phyloP scores from a whole-genome alignment of 2,797 vertebrate species.

The Hyperoplus immaculatus region DNA sequence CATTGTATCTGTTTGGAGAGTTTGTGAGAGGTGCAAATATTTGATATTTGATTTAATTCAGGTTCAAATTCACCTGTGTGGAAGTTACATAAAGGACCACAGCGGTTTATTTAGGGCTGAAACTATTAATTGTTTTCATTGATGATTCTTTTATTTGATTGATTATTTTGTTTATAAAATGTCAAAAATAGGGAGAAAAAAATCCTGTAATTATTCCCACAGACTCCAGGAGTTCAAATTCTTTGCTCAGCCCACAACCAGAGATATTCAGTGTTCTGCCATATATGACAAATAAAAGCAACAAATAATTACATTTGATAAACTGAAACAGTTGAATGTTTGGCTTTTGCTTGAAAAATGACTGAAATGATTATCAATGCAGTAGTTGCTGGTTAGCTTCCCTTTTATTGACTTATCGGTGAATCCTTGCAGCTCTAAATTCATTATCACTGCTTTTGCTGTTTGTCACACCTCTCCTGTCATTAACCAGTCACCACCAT shows the following conservation, averaged over 20 bases:
- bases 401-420: neutral
- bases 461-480: slow-evolving; percentile 16
- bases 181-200: neutral
- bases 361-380: neutral
- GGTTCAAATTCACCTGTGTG: neutral
- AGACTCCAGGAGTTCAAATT: too few species aligned
- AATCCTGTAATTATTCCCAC: neutral
- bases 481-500: neutral
- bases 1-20: too few species aligned
- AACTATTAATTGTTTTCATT: neutral
- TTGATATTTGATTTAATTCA: neutral
- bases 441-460: neutral
- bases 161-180: neutral
- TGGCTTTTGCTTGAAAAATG: neutral
- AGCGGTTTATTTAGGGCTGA: neutral
- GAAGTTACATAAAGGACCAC: neutral
- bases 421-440: neutral
- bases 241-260: too few species aligned
- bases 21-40: neutral
- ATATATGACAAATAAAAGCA: neutral
- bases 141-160: neutral
- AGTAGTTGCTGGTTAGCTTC: neutral
- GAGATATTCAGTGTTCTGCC: neutral
- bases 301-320: neutral
- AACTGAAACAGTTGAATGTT: neutral